Conservation (phyloP, 1,140 invertebrate genomes). For the Acromyrmex echinatior region DNA sequence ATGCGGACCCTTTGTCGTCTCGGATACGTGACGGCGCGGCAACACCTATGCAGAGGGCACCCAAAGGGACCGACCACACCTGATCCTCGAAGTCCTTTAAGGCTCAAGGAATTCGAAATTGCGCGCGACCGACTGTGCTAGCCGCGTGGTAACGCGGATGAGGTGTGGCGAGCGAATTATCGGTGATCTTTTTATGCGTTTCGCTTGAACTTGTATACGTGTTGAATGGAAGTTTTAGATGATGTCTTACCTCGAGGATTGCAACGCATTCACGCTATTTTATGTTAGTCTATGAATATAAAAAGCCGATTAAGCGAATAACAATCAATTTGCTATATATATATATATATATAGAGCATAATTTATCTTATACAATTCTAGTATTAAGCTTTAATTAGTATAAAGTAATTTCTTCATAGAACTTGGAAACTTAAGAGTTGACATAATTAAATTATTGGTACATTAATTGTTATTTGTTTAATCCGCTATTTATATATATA, state of each 20-base stretch:
- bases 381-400: too few relatives aligned
- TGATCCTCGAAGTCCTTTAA: conserved; percentile 75
- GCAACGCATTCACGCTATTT: neutral
- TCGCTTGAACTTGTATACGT: neutral
- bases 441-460: too few relatives aligned
- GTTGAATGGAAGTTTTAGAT: neutral
- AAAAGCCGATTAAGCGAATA: neutral
- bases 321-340: neutral
- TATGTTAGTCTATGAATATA: neutral
- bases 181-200: conserved; percentile 33
- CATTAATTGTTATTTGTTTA: too few relatives aligned
- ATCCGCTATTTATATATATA: too few relatives aligned
- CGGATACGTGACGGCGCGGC: conserved; percentile 73
- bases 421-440: too few relatives aligned
- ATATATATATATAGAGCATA: too few relatives aligned
- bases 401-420: too few relatives aligned
- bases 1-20: conserved; percentile 83
- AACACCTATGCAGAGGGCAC: conserved; percentile 75
- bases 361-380: too few relatives aligned
- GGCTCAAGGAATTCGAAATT: conserved; percentile 78
- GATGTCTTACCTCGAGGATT: neutral
- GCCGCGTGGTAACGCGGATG: neutral
- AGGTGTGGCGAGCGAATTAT: conserved; percentile 35
- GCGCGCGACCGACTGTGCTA: conserved; percentile 38
- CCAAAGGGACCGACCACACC: conserved; percentile 81